phyloP scores from a whole-genome alignment of 2,113 vertebrate genomes.

The Semnornis frantzii region DNA sequence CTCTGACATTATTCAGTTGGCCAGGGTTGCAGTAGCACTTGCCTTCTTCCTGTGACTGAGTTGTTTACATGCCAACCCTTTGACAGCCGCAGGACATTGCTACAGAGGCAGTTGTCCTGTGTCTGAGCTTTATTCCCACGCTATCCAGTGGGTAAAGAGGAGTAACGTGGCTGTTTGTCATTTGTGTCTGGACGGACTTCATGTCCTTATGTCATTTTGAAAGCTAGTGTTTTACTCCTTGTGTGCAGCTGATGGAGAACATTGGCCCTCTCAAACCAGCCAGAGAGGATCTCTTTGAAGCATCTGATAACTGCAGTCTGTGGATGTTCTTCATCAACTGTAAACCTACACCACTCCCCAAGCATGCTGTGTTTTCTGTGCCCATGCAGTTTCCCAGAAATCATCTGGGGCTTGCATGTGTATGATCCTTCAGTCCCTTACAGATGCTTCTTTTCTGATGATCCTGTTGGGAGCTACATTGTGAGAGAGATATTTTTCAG shows the following conservation, averaged over 20 bases:
- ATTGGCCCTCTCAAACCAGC: not conserved
- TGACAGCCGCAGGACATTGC: slow-evolving; percentile 47
- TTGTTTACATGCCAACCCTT: slow-evolving; percentile 12
- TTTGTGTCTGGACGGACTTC: not conserved
- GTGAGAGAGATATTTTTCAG: not conserved
- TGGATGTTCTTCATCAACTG: not conserved
- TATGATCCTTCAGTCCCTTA: not conserved
- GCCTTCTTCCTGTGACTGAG: slow-evolving; percentile 2
- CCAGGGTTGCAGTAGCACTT: not conserved
- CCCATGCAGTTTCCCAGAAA: not conserved
- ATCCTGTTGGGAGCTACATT: not conserved
- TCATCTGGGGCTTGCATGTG: not conserved
- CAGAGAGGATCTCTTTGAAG: not conserved
- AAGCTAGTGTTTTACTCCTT: not conserved
- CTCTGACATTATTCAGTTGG: not conserved
- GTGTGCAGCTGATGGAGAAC: not conserved
- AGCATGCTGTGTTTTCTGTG: not conserved
- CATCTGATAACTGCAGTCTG: not conserved
- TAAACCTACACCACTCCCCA: not conserved
- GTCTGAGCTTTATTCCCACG: slow-evolving; percentile 42
- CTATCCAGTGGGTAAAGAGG: not conserved
- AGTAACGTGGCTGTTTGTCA: slow-evolving; percentile 5
- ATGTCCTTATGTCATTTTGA: not conserved
- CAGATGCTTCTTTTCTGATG: not conserved
- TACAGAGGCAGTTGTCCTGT: slow-evolving; percentile 3